These are phyloP conservation scores for Drosophila cracens DNA, from an alignment of 2,888 invertebrate genomes.

Conservation along the genomic window DNA sequence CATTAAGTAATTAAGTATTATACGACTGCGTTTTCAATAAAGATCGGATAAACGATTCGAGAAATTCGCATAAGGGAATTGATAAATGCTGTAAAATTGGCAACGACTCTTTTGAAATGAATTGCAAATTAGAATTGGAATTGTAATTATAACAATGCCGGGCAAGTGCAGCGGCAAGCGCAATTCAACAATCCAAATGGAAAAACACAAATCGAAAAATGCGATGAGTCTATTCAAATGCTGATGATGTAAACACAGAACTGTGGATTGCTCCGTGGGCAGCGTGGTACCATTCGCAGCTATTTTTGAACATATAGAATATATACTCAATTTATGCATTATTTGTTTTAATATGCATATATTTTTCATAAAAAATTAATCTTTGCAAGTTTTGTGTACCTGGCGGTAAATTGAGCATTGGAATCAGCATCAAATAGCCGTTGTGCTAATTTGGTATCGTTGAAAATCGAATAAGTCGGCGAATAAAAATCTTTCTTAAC, in stretches of 20 bases:
- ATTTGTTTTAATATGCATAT: background rate
- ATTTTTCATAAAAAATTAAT: background rate
- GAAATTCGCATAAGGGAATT: slow-evolving; percentile 62
- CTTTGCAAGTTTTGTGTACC: background rate
- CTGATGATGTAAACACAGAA: slow-evolving; percentile 61
- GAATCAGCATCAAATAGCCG: background rate
- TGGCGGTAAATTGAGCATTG: background rate
- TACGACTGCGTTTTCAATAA: background rate
- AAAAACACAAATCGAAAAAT: slow-evolving; percentile 43
- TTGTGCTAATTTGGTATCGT: background rate
- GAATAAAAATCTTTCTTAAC: background rate
- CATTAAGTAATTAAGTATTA: background rate
- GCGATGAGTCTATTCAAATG: slow-evolving; percentile 34
- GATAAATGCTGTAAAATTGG: slow-evolving; percentile 70
- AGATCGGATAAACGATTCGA: slow-evolving; percentile 30
- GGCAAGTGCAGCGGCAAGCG: slow-evolving; percentile 48
- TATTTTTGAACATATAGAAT: slow-evolving; percentile 23
- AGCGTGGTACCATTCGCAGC: slow-evolving; percentile 35
- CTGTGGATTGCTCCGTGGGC: slow-evolving; percentile 36
- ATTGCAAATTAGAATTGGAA: slow-evolving; percentile 70
- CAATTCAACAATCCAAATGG: slow-evolving; percentile 35
- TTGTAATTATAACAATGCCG: slow-evolving; percentile 58
- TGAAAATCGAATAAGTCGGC: background rate
- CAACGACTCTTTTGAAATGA: slow-evolving; percentile 67
- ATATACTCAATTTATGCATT: slow-evolving; percentile 5